Evolutionary conservation across 1,140 invertebrate species (phyloP).

Genomic region (Meloidogyne exigua): DNA sequence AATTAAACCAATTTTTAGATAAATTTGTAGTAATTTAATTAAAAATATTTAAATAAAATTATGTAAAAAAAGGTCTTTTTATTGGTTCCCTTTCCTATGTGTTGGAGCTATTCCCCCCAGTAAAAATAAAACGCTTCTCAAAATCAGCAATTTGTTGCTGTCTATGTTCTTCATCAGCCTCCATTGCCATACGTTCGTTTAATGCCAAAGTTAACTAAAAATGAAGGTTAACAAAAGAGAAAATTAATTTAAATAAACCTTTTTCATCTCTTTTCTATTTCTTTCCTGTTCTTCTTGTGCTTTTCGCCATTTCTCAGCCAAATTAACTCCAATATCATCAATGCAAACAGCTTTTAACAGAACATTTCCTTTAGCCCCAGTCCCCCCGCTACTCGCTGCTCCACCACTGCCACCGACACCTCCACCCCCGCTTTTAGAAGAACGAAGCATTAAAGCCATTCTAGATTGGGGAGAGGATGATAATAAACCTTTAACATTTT

Average conservation of each 20-base stretch:
- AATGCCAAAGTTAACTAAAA: constrained; percentile 33
- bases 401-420: background rate
- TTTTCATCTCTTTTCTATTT: constrained; percentile 36
- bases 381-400: constrained; percentile 3
- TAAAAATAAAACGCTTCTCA: background rate
- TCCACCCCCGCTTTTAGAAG: background rate
- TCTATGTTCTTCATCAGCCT: background rate
- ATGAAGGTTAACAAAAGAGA: too few relatives aligned
- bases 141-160: background rate
- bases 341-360: constrained; percentile 14
- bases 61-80: too few relatives aligned
- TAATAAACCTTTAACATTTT: background rate
- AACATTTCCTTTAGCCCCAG: constrained; percentile 1
- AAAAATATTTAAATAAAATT: too few relatives aligned
- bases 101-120: too few relatives aligned
- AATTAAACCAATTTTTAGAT: too few relatives aligned
- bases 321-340: constrained; percentile 6
- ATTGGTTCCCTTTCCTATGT: too few relatives aligned
- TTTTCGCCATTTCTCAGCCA: constrained; percentile 29
- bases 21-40: too few relatives aligned
- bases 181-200: constrained; percentile 30
- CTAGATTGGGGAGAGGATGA: background rate
- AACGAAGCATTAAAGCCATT: constrained; percentile 26
- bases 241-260: background rate
- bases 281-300: constrained; percentile 28